These are phyloP conservation scores for Tetragnatha montana DNA, from an alignment of 2,888 invertebrate species.

Conservation along the genomic window DNA sequence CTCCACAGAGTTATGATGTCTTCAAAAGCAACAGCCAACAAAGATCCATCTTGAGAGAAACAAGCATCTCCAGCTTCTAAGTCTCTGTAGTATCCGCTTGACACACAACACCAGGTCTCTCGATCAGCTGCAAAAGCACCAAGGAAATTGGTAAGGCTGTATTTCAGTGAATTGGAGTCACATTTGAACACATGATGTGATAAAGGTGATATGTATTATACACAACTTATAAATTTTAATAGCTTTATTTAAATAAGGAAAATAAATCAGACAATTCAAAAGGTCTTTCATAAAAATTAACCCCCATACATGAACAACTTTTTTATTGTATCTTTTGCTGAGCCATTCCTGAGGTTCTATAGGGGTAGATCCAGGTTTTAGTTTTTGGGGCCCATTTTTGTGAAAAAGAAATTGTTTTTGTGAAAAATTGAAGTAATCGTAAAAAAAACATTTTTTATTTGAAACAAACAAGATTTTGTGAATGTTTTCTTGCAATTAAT, in stretches of 20 bases:
- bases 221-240: neutral
- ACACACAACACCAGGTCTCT: conserved; percentile 82
- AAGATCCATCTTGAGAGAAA: conserved; percentile 86
- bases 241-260: neutral
- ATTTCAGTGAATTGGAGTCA: neutral
- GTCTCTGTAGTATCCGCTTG: conserved; percentile 81
- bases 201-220: neutral
- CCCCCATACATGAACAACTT: too few species aligned
- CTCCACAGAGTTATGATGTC: conserved; percentile 83
- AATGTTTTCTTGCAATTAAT: too few species aligned
- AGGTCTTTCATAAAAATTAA: too few species aligned
- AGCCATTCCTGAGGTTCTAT: too few species aligned
- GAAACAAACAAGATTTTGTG: too few species aligned
- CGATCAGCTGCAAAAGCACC: conserved; percentile 77
- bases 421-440: too few species aligned
- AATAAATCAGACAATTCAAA: neutral
- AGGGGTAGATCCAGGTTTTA: too few species aligned
- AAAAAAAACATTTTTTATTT: too few species aligned
- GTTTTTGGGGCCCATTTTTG: too few species aligned
- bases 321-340: too few species aligned
- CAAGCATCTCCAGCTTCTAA: conserved; percentile 80
- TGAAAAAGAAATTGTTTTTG: too few species aligned
- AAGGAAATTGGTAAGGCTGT: neutral
- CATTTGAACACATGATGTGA: neutral
- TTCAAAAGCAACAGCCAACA: conserved; percentile 84